Base-by-base conservation (phyloP, 2,797 vertebrate species). In the Scleropages formosus region DNA sequence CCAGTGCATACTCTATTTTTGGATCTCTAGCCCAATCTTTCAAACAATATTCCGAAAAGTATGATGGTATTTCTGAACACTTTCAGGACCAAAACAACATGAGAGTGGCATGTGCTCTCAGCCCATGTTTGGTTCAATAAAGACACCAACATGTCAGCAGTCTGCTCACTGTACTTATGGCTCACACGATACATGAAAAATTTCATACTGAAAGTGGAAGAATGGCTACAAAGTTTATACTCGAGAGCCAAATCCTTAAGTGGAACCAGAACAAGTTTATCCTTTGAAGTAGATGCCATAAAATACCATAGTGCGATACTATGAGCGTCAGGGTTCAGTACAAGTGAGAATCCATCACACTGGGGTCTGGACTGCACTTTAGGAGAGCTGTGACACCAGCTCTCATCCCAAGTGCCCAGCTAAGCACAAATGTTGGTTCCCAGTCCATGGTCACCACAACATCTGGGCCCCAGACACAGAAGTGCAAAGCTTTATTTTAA, bases 391-490 rank as follows among this genome's bases (percentile, higher is more conserved):
- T 71, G 11, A 22, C 51, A 71, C 69, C 56, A 39, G 31, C 31
- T 39, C 31, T 39, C 31, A 39, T 39, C 2, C 31, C 9, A 58
- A 27, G 26, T 59, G 7, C 18, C 26, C 27, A 59, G 18, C 56
- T n/a, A 18, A 59, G 44, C 12, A 31, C 60, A 47, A 1, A 8
- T 3, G 11, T 16, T 39, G 31, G 39, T 82, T 89, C 59, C 89
- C 84, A 3, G 84, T 75, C 77, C 82, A 87, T 6, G 66, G 79
- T 83, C 84, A 80, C 46, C 81, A 92, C 82, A 87, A 91, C 80
- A 93, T 83, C 86, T 88, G 86, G 67, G 88, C 90, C 81, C 93
- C 92, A 18, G 92, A 93, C 84, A 93, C 89, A 26, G 84, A 85
- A 77, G 91, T 93, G 86, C 81, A 67, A 46, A 46, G 18, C 46